These are phyloP conservation scores for Thaumatotibia leucotreta DNA, from an alignment of 1,140 invertebrate genomes.

Conservation along the genomic window DNA sequence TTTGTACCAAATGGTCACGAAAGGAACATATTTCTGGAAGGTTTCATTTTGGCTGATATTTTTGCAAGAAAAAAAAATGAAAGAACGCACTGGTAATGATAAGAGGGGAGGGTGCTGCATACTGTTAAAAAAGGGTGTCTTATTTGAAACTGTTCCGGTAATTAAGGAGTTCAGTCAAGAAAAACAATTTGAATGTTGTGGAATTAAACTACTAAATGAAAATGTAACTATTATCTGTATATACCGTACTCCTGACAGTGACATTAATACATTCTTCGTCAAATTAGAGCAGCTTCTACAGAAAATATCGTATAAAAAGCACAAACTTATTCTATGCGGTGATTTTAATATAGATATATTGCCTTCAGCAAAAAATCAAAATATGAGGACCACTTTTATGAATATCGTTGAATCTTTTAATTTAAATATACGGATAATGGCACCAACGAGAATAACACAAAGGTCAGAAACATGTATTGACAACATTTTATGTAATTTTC, in stretches of 20 bases:
- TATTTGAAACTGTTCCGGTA: background rate
- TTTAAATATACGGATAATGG: background rate
- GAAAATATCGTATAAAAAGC: background rate
- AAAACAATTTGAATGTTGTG: background rate
- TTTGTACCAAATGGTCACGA: background rate
- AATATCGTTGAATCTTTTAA: background rate
- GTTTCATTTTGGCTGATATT: background rate
- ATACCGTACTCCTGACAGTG: background rate
- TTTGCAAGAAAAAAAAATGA: background rate
- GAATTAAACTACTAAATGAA: background rate
- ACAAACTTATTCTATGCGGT: background rate
- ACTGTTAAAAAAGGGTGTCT: background rate
- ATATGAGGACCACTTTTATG: background rate
- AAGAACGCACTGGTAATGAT: background rate
- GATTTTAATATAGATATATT: background rate
- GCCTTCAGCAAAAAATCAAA: background rate
- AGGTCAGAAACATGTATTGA: background rate
- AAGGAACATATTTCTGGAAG: background rate
- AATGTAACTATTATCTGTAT: background rate
- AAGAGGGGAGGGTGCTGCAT: background rate
- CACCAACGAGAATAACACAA: background rate
- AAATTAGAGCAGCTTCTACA: background rate
- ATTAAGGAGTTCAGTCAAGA: background rate
- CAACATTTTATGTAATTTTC: background rate
- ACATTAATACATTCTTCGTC: background rate